Conservation (phyloP, 2,113 vertebrate genomes). For the Casuarius casuarius region DNA sequence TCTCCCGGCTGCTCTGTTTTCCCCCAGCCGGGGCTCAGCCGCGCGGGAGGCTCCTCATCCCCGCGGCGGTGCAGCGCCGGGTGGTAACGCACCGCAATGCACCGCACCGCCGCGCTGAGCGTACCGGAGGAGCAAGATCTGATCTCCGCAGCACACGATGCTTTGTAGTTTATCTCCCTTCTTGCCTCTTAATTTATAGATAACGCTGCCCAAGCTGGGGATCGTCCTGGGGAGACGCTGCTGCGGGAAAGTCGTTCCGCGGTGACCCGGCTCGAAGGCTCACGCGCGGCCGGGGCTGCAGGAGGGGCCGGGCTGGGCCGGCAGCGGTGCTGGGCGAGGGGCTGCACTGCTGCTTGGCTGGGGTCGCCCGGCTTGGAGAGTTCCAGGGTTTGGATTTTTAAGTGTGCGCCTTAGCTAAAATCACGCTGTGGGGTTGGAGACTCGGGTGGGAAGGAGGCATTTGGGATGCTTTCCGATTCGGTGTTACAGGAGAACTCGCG, state of each 20-base stretch:
- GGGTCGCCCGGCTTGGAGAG: not conserved
- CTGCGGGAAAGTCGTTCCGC: rapidly evolving
- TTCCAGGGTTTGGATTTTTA: not conserved
- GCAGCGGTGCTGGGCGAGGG: no score
- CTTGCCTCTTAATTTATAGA: not conserved
- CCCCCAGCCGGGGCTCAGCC: no score
- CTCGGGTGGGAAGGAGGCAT: rapidly evolving
- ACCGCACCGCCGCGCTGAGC: rapidly evolving
- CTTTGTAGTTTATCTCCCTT: not conserved
- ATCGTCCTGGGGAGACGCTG: not conserved
- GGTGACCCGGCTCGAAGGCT: not conserved
- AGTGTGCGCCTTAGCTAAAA: not conserved
- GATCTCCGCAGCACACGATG: not conserved
- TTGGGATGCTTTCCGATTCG: rapidly evolving
- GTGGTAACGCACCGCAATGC: rapidly evolving
- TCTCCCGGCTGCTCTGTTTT: no score
- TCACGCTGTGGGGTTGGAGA: not conserved
- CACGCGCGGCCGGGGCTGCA: not conserved
- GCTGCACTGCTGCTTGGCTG: not conserved
- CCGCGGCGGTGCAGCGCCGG: not conserved
- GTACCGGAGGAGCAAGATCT: not conserved
- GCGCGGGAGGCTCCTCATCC: no score
- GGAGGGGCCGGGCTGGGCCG: no score
- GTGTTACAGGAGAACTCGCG: not conserved
- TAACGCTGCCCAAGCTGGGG: rapidly evolving